A percentile compares a stretch with the other conserved stretches of the same genome.
These are phyloP conservation scores for Calameuta pallipes DNA, from an alignment of 2,888 invertebrate species.

Conservation along the genomic window DNA sequence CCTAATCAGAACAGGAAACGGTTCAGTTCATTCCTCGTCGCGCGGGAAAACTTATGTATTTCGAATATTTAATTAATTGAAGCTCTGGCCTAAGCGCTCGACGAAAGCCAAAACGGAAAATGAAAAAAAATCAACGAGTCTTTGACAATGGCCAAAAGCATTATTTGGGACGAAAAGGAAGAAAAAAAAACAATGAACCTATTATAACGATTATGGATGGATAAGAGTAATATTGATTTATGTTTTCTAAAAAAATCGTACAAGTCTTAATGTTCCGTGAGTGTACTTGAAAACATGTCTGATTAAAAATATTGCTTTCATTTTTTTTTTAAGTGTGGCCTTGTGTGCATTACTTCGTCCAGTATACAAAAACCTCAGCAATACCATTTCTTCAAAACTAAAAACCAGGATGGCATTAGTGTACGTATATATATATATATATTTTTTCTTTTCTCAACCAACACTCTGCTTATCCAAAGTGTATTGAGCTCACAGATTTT, in stretches of 20 bases:
- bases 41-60: constrained; percentile 44
- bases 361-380: not conserved
- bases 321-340: constrained; percentile 49
- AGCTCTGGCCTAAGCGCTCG: constrained; percentile 49
- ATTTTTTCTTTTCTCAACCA: not conserved
- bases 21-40: constrained; percentile 30
- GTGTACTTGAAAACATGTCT: constrained; percentile 43
- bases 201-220: constrained; percentile 8
- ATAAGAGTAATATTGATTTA: constrained; percentile 18
- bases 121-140: constrained; percentile 19
- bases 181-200: constrained; percentile 11
- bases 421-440: not conserved
- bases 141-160: constrained; percentile 24
- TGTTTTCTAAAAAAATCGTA: constrained; percentile 15
- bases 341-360: not conserved
- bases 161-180: constrained; percentile 35
- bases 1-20: constrained; percentile 18
- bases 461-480: not conserved
- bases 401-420: not conserved
- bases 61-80: constrained; percentile 50
- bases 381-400: not conserved
- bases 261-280: constrained; percentile 25
- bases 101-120: constrained; percentile 32
- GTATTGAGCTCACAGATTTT: not conserved
- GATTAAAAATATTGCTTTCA: constrained; percentile 61